Evolutionary conservation across 2,888 invertebrate genomes (phyloP).

Genomic region (Andrena trimmerana): DNA sequence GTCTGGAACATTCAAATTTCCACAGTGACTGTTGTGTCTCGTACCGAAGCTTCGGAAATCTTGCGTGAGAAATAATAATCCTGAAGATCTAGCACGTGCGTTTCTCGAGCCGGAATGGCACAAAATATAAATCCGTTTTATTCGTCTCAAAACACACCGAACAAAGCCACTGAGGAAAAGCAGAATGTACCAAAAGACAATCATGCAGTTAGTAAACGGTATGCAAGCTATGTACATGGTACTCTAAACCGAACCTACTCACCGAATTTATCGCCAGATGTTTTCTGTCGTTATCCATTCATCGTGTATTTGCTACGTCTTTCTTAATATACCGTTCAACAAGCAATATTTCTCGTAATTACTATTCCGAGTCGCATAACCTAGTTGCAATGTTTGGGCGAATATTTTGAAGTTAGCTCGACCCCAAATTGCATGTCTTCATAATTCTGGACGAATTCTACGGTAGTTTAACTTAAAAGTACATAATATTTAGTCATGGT

Average conservation of each 20-base stretch:
- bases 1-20: conserved; percentile 81
- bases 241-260: background rate
- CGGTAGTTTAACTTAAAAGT: background rate
- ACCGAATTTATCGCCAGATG: background rate
- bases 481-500: background rate
- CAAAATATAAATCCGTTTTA: conserved; percentile 95
- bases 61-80: conserved; percentile 41
- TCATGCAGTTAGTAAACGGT: conserved; percentile 97
- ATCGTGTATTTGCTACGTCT: background rate
- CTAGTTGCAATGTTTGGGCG: conserved; percentile 35
- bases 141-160: conserved; percentile 90
- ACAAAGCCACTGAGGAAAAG: conserved; percentile 93
- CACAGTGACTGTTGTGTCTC: conserved; percentile 78
- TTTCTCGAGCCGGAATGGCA: conserved; percentile 88
- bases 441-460: background rate
- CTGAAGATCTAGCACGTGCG: conserved; percentile 22
- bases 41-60: conserved; percentile 62
- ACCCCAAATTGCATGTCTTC: background rate
- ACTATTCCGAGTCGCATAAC: conserved; percentile 35
- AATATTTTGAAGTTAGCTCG: conserved; percentile 18
- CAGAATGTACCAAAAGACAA: conserved; percentile 90
- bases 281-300: background rate
- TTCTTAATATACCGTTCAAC: background rate
- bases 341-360: background rate
- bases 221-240: conserved; percentile 76